phyloP scores from a whole-genome alignment of 2,888 invertebrate species.

The Ferrisia virgata region DNA sequence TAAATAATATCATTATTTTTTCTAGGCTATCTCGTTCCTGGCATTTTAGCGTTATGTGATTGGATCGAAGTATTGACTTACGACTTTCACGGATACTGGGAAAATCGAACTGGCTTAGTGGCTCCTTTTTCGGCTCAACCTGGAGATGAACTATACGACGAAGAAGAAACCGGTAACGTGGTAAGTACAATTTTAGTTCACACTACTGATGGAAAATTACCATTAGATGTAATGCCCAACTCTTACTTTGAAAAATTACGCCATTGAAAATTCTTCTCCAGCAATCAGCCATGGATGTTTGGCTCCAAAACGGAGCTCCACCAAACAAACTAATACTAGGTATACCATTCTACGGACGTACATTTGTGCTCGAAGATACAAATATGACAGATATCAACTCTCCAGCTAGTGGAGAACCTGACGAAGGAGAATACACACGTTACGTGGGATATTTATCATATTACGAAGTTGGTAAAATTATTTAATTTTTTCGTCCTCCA shows the following conservation, averaged over 20 bases:
- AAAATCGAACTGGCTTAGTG: conserved; percentile 83
- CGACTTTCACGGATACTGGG: conserved; percentile 94
- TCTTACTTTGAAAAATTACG: not conserved
- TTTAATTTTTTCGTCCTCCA: not conserved
- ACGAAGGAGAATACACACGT: conserved; percentile 80
- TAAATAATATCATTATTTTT: not conserved
- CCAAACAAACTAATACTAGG: conserved; percentile 92
- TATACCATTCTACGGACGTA: conserved; percentile 90
- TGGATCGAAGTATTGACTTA: conserved; percentile 94
- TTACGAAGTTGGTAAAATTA: conserved; percentile 66
- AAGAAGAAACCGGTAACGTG: conserved; percentile 60
- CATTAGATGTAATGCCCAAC: too few species aligned
- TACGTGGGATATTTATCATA: conserved; percentile 94
- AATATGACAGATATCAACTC: conserved; percentile 90
- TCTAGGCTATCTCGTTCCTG: conserved; percentile 76
- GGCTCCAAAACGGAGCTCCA: conserved; percentile 90
- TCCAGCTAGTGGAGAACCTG: conserved; percentile 82
- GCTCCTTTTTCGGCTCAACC: conserved; percentile 27
- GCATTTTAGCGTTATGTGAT: conserved; percentile 88
- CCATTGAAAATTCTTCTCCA: not conserved
- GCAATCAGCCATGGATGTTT: conserved; percentile 77
- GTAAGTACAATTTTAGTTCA: conserved; percentile 57
- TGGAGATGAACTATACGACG: conserved; percentile 2
- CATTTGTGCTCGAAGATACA: conserved; percentile 80
- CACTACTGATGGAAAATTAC: not conserved